phyloP scores from a whole-genome alignment of 2,888 invertebrate species.

The Globia sparganii region DNA sequence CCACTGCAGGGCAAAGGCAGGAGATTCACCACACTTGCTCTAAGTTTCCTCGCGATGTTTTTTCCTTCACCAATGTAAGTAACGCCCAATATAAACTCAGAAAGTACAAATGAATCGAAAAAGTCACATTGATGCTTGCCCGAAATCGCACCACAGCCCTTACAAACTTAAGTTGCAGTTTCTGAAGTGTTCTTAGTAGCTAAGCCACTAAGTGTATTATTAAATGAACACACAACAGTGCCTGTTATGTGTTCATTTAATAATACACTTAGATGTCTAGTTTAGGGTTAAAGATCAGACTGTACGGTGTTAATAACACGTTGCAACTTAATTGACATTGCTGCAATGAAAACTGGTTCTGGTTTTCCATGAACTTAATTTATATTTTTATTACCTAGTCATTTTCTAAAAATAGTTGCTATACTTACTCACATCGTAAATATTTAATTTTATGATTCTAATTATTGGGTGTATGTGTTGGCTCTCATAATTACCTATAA shows the following conservation, averaged over 20 bases:
- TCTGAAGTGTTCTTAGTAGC: background rate
- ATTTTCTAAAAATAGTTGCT: background rate
- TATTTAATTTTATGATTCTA: background rate
- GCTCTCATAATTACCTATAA: background rate
- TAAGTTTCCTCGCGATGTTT: too few relatives aligned
- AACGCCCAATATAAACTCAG: too few relatives aligned
- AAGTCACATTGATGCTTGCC: too few relatives aligned
- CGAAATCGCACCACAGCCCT: too few relatives aligned
- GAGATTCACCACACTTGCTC: too few relatives aligned
- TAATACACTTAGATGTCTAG: background rate
- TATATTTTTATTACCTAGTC: background rate
- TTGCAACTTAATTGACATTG: conserved; percentile 1
- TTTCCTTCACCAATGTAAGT: too few relatives aligned
- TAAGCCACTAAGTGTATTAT: background rate
- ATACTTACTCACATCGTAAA: too few relatives aligned
- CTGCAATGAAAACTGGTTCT: background rate
- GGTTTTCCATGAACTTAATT: background rate
- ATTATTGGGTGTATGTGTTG: background rate
- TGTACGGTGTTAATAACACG: background rate
- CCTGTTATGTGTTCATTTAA: background rate
- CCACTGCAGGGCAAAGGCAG: too few relatives aligned
- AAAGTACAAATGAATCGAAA: too few relatives aligned
- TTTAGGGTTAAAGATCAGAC: conserved; percentile 23
- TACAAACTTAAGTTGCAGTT: background rate
- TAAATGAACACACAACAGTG: background rate